These are phyloP conservation scores for Ophioninae sp. DNA, from an alignment of 2,888 invertebrate genomes.

Conservation along the genomic window DNA sequence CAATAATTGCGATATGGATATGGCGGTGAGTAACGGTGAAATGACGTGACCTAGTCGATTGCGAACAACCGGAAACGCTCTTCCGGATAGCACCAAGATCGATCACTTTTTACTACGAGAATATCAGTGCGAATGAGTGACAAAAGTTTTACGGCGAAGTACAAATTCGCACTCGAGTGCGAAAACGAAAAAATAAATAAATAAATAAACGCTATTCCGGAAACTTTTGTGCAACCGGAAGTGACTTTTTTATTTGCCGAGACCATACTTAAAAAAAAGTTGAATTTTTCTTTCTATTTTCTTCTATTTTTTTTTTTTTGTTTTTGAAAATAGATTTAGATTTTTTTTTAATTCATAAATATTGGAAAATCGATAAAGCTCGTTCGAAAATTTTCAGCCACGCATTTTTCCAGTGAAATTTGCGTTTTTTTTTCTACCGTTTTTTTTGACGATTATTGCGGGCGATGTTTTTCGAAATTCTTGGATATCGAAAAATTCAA, in stretches of 20 bases:
- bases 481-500: too few species aligned
- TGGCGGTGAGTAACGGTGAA: slow-evolving; percentile 60
- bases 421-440: too few species aligned
- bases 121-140: not conserved
- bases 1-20: slow-evolving; percentile 30
- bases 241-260: not conserved
- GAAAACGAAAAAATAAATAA: not conserved
- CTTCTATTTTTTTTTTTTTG: not conserved
- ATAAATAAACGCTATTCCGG: not conserved
- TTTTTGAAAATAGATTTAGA: not conserved
- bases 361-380: too few species aligned
- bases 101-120: not conserved
- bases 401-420: too few species aligned
- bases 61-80: slow-evolving; percentile 54
- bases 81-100: slow-evolving; percentile 22
- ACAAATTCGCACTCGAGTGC: not conserved
- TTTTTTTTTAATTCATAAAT: not conserved
- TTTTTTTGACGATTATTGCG: too few species aligned
- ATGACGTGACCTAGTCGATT: slow-evolving; percentile 76
- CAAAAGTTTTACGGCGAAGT: not conserved
- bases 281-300: not conserved
- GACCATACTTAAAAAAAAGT: not conserved
- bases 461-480: too few species aligned
- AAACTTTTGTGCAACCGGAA: not conserved
- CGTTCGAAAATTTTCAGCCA: too few species aligned